Conservation (phyloP, 2,888 invertebrate genomes). For the Aphidoletes aphidimyza region DNA sequence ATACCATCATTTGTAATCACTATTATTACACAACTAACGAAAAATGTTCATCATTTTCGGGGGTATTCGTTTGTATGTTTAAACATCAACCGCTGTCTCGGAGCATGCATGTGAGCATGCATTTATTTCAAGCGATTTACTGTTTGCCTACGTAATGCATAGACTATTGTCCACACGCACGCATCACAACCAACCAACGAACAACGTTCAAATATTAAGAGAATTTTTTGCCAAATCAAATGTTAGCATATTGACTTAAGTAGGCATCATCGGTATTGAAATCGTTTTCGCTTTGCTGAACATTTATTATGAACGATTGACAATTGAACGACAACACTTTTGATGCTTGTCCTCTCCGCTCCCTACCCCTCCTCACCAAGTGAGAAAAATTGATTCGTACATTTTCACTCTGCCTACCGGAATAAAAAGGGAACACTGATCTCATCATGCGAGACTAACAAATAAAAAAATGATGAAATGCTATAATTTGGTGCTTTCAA, state of each 20-base stretch:
- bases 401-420: too few species aligned
- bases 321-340: too few species aligned
- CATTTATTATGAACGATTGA: not conserved
- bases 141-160: too few species aligned
- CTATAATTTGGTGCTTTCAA: too few species aligned
- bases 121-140: too few species aligned
- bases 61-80: not conserved
- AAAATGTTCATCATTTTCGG: not conserved
- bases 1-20: conserved; percentile 13
- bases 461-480: too few species aligned
- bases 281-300: not conserved
- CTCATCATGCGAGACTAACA: too few species aligned
- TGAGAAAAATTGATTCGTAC: too few species aligned
- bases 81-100: not conserved
- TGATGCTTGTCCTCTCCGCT: too few species aligned
- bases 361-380: too few species aligned
- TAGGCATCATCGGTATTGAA: not conserved
- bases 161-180: not conserved
- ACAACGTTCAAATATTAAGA: not conserved
- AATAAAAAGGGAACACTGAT: too few species aligned
- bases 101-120: too few species aligned
- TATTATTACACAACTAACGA: conserved; percentile 31
- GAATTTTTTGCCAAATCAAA: not conserved
- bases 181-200: not conserved
- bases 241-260: not conserved